A percentile compares a stretch with the other conserved stretches of the same genome.
These are phyloP conservation scores for Anthopleura sola DNA, from an alignment of 64 coral and sea anemone genomes.

Conservation along the genomic window DNA sequence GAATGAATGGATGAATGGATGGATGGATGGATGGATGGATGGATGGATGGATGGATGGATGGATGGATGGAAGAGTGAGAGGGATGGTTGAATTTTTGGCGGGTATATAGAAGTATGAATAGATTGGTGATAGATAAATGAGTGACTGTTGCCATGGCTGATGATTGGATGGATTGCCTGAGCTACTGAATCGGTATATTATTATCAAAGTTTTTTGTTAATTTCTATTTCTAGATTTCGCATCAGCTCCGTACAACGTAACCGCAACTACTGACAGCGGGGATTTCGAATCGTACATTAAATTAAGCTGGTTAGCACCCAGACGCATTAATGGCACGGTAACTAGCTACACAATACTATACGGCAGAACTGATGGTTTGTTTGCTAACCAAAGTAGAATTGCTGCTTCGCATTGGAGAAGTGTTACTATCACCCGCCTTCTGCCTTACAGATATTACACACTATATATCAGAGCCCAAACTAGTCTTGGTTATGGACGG, in stretches of 20 bases:
- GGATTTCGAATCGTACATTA: not conserved
- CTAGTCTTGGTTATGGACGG: slow-evolving; percentile 1
- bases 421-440: not conserved
- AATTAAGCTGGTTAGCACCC: not conserved
- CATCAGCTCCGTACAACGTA: not conserved
- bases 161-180: too few relatives aligned
- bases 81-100: too few relatives aligned
- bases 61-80: too few relatives aligned
- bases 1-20: too few relatives aligned
- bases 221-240: not conserved
- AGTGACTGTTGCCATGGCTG: too few relatives aligned
- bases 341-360: not conserved
- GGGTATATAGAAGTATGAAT: too few relatives aligned
- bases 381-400: not conserved
- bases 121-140: too few relatives aligned
- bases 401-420: not conserved
- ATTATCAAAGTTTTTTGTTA: too few relatives aligned
- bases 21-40: too few relatives aligned
- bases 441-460: slow-evolving; percentile 26
- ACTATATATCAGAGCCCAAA: slow-evolving; percentile 22
- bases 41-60: too few relatives aligned
- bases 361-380: not conserved
- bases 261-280: not conserved
- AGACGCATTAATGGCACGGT: not conserved
- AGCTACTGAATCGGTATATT: too few relatives aligned